These are phyloP conservation scores for Gasterosteus aculeatus DNA, from an alignment of 2,113 vertebrate species.

Conservation along the genomic window DNA sequence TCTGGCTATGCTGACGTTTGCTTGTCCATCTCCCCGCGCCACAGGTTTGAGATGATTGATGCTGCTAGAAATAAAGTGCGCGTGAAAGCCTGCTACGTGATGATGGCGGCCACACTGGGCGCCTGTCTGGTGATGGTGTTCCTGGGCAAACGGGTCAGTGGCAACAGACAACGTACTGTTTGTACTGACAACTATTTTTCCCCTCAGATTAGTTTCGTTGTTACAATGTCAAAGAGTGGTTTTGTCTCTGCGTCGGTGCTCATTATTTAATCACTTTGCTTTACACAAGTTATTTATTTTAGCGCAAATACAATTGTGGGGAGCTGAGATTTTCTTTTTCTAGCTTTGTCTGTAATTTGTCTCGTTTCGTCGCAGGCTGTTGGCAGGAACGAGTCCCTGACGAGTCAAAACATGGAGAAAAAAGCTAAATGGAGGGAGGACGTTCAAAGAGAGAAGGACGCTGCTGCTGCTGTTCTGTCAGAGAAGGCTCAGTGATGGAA, in stretches of 20 bases:
- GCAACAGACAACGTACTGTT: not conserved
- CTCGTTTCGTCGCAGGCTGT: slow-evolving; percentile 75
- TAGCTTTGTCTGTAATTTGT: not conserved
- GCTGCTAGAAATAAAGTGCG: slow-evolving; percentile 86
- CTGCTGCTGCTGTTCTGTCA: not conserved
- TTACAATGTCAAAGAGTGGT: not conserved
- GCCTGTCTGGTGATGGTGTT: slow-evolving; percentile 84
- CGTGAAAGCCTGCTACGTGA: slow-evolving; percentile 87
- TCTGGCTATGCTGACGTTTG: not conserved
- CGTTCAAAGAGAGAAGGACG: slow-evolving; percentile 19
- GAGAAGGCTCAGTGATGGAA: slow-evolving; percentile 71
- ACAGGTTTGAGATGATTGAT: slow-evolving; percentile 87
- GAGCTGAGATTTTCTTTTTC: not conserved
- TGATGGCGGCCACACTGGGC: slow-evolving; percentile 86
- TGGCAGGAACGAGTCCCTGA: slow-evolving; percentile 82
- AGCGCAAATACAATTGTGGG: not conserved
- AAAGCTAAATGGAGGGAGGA: slow-evolving; percentile 85
- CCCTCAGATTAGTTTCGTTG: no score
- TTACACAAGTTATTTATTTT: not conserved
- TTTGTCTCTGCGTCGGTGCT: not conserved
- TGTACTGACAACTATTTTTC: no score
- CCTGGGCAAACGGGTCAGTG: slow-evolving; percentile 88
- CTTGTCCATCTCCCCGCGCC: slow-evolving; percentile 25
- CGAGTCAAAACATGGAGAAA: slow-evolving; percentile 83
- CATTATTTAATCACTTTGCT: not conserved